These are phyloP conservation scores for Odontophorus gujanensis DNA, from an alignment of 2,113 vertebrate species.

Conservation along the genomic window DNA sequence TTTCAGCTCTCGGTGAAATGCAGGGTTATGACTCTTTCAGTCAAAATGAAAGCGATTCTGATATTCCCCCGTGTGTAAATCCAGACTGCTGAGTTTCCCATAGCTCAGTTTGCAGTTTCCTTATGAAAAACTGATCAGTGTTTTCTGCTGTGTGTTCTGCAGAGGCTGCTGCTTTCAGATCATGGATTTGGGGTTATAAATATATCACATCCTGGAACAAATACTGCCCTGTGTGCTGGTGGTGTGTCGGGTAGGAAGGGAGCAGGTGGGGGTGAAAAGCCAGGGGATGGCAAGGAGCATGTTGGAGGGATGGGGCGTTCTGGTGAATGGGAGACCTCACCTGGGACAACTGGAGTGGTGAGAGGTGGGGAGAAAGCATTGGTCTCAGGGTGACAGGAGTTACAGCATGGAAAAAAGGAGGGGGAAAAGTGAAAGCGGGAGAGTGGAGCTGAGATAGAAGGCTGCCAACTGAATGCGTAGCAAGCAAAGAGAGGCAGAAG, in stretches of 20 bases:
- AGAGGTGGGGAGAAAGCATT: neutral
- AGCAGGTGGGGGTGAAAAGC: neutral
- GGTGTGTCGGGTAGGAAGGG: neutral
- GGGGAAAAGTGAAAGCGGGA: rapidly evolving
- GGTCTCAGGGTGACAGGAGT: neutral
- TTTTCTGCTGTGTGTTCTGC: neutral
- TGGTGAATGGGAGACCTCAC: neutral
- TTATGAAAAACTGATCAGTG: constrained; percentile 23
- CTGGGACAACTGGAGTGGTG: rapidly evolving
- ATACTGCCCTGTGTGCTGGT: neutral
- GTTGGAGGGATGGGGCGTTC: neutral
- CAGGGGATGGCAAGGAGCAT: neutral
- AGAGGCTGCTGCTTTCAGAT: neutral
- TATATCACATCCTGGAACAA: neutral
- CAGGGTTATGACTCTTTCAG: constrained; percentile 62
- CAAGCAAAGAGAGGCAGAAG: neutral
- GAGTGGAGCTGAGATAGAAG: rapidly evolving
- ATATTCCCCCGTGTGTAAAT: constrained; percentile 65
- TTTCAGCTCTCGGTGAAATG: constrained; percentile 41
- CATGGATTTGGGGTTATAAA: neutral
- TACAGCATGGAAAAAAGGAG: neutral
- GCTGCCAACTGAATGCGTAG: rapidly evolving
- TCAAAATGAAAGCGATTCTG: constrained; percentile 55
- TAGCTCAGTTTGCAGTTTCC: constrained; percentile 26
- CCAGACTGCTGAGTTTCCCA: constrained; percentile 57